A percentile compares a stretch with the other conserved stretches of the same genome.
Evolutionary conservation across 2,797 vertebrate species (phyloP).

Genomic region (Antrozous pallidus): DNA sequence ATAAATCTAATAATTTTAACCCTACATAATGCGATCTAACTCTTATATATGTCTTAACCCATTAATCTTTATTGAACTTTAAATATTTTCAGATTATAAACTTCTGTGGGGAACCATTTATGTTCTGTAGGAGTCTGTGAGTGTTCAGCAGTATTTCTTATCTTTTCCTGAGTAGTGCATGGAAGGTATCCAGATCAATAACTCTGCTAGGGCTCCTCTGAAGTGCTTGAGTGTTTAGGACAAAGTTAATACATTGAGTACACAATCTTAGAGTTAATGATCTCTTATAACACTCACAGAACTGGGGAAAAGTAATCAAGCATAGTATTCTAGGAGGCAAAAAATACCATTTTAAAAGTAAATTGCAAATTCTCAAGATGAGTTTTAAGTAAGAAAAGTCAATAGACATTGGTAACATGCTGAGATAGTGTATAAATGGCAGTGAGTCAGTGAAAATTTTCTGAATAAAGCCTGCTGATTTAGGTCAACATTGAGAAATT

Average conservation of each 20-base stretch:
- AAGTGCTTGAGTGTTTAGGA: background rate
- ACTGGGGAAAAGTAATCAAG: slow-evolving; percentile 65
- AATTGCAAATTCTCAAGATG: slow-evolving; percentile 71
- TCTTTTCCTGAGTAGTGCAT: background rate
- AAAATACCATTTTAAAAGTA: slow-evolving; percentile 68
- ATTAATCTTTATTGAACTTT: background rate
- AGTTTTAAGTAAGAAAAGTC: slow-evolving; percentile 67
- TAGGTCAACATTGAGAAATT: slow-evolving; percentile 64
- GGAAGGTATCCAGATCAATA: background rate
- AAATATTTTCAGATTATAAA: background rate
- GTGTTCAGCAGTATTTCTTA: background rate
- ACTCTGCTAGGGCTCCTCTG: background rate
- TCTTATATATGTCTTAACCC: background rate
- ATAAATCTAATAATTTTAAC: background rate
- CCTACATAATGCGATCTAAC: background rate
- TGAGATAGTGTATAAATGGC: slow-evolving; percentile 51
- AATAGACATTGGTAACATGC: slow-evolving; percentile 64
- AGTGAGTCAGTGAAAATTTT: slow-evolving; percentile 43
- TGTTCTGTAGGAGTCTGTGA: background rate
- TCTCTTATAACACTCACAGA: slow-evolving; percentile 53
- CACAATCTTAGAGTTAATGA: slow-evolving; percentile 51
- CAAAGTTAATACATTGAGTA: background rate
- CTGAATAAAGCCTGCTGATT: slow-evolving; percentile 71
- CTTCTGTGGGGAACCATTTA: background rate
- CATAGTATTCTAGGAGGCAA: slow-evolving; percentile 51